Conservation (phyloP, 2,113 vertebrate genomes). For the Cephalopterus ornatus region DNA sequence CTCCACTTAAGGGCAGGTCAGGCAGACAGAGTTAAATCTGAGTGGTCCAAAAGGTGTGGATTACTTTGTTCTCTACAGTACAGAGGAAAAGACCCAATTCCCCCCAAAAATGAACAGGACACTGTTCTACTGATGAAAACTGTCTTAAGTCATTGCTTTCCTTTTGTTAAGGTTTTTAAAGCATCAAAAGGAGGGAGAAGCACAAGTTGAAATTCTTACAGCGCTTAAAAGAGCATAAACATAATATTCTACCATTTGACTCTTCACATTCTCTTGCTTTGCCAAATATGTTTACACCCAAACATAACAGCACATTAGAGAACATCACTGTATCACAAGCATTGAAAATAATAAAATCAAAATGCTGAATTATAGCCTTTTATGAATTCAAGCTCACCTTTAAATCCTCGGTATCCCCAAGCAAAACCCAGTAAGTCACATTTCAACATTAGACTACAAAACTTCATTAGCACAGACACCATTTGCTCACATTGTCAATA, state of each 20-base stretch:
- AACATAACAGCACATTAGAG: not conserved
- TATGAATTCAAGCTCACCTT: not conserved
- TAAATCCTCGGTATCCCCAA: not conserved
- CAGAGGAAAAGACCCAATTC: not conserved
- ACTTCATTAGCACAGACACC: not conserved
- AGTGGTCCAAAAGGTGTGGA: not conserved
- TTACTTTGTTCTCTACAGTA: not conserved
- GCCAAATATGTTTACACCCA: not conserved
- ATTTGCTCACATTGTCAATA: not conserved
- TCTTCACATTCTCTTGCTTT: not conserved
- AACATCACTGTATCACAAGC: not conserved
- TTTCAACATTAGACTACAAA: not conserved
- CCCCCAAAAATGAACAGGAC: not conserved
- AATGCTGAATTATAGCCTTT: not conserved
- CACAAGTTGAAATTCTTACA: not conserved
- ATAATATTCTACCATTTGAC: not conserved
- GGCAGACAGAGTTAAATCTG: not conserved
- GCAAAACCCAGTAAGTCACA: not conserved
- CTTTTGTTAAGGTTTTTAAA: not conserved
- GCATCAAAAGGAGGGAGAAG: not conserved
- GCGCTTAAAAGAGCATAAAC: not conserved
- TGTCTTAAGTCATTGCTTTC: not conserved
- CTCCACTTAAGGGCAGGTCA: not conserved
- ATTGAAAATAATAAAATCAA: not conserved
- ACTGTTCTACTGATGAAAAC: not conserved